Percentiles rank a stretch among this genome's conserved stretches.
phyloP scores from a whole-genome alignment of 2,888 invertebrate species.

The Augiades crinisus region DNA sequence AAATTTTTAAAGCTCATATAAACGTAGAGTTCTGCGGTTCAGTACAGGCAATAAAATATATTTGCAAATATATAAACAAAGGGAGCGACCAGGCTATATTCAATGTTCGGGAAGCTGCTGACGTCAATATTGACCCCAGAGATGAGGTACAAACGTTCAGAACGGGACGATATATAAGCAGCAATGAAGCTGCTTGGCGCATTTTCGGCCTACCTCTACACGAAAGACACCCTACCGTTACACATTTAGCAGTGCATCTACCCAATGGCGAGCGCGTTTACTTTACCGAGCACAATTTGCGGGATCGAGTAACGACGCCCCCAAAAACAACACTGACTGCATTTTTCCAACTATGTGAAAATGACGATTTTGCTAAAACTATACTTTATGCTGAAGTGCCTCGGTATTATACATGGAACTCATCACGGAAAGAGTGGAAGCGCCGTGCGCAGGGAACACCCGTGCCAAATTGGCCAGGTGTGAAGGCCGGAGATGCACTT shows the following conservation, averaged over 20 bases:
- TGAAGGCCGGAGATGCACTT: slow-evolving; percentile 34
- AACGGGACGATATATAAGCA: slow-evolving; percentile 41
- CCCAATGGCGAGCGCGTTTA: slow-evolving; percentile 42
- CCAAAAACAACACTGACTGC: slow-evolving; percentile 41
- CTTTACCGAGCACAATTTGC: slow-evolving; percentile 41
- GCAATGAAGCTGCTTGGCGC: slow-evolving; percentile 42
- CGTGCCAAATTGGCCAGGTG: slow-evolving; percentile 32
- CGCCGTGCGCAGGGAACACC: slow-evolving; percentile 36
- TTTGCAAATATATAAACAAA: too few relatives aligned
- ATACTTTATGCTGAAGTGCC: slow-evolving; percentile 44
- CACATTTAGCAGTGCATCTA: slow-evolving; percentile 37
- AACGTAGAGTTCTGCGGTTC: slow-evolving; percentile 33
- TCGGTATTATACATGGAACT: slow-evolving; percentile 37
- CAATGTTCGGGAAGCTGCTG: slow-evolving; percentile 22
- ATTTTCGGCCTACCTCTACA: slow-evolving; percentile 34
- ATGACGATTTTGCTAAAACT: slow-evolving; percentile 46
- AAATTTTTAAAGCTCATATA: slow-evolving; percentile 29
- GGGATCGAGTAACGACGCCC: slow-evolving; percentile 34
- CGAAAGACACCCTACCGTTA: slow-evolving; percentile 37
- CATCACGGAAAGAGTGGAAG: slow-evolving; percentile 32
- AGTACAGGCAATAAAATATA: slow-evolving; percentile 33
- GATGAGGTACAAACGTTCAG: slow-evolving; percentile 41
- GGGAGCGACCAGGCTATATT: too few relatives aligned
- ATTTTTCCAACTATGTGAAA: slow-evolving; percentile 47
- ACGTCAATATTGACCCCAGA: slow-evolving; percentile 26